Conservation (phyloP, 30 jellyfish, hydroid and myxozoan genomes). For the Pseudorhiza aurosa region DNA sequence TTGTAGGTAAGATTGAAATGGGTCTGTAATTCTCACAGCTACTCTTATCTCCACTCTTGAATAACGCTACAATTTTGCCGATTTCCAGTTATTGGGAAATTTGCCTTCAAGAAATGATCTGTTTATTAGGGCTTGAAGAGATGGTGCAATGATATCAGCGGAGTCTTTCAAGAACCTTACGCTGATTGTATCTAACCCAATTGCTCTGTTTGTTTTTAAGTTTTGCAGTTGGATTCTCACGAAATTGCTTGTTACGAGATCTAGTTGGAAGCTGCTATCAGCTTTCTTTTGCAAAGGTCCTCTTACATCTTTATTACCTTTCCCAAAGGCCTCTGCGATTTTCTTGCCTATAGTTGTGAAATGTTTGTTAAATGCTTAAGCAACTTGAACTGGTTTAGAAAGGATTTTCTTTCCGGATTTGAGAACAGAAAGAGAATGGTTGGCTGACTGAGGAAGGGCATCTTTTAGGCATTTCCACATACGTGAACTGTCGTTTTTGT, state of each 20-base stretch:
- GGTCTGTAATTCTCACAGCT: conserved; percentile 63
- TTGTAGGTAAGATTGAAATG: conserved; percentile 55
- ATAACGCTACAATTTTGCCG: conserved; percentile 61
- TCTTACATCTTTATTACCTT: conserved; percentile 47
- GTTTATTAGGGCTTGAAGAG: conserved; percentile 64
- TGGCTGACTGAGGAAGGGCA: conserved; percentile 59
- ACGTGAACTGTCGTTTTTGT: conserved; percentile 63
- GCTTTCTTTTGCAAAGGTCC: conserved; percentile 60
- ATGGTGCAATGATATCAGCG: conserved; percentile 74
- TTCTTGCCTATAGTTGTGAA: conserved; percentile 52
- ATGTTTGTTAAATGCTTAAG: conserved; percentile 49
- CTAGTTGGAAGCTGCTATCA: conserved; percentile 63
- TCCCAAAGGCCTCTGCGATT: conserved; percentile 76
- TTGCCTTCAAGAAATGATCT: conserved; percentile 53
- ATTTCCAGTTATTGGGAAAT: conserved; percentile 67
- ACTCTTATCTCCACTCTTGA: conserved; percentile 54
- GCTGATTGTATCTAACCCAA: conserved; percentile 72
- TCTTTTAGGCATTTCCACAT: conserved; percentile 71
- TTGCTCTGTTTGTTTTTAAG: conserved; percentile 62
- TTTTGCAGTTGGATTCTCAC: conserved; percentile 63
- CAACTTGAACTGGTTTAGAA: conserved; percentile 49
- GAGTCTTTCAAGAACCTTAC: conserved; percentile 75
- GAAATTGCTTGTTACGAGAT: conserved; percentile 64
- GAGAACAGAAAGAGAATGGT: conserved; percentile 41
- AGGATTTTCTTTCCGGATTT: conserved; percentile 52